phyloP scores from a whole-genome alignment of 2,113 vertebrate species.

The Solea senegalensis region DNA sequence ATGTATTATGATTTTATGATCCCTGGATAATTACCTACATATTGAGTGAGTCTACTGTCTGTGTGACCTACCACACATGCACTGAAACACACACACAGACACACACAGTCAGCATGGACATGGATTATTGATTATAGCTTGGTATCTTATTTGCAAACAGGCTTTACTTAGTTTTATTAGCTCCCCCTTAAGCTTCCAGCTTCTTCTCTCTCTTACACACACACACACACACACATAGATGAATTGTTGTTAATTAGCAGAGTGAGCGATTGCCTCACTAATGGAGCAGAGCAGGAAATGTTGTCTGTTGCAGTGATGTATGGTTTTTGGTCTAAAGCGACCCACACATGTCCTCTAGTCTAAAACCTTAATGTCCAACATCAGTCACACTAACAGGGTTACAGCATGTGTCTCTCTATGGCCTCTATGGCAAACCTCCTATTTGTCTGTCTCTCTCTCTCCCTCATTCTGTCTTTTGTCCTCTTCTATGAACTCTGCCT shows the following conservation, averaged over 20 bases:
- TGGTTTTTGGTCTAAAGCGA: slow-evolving; percentile 33
- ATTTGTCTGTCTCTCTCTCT: no score
- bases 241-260: slow-evolving; percentile 55
- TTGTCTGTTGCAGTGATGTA: slow-evolving; percentile 37
- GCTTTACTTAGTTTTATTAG: slow-evolving; percentile 39
- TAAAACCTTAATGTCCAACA: slow-evolving; percentile 45
- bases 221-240: slow-evolving; percentile 21
- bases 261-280: slow-evolving; percentile 48
- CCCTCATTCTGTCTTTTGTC: neutral
- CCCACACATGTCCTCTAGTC: slow-evolving; percentile 9
- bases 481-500: neutral
- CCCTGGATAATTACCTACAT: no score
- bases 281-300: slow-evolving; percentile 41
- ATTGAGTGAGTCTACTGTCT: no score
- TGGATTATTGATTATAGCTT: slow-evolving; percentile 17
- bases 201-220: neutral
- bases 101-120: neutral
- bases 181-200: neutral
- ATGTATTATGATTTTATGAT: neutral
- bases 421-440: neutral
- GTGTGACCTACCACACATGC: no score
- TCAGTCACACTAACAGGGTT: slow-evolving; percentile 58
- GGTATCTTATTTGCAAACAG: slow-evolving; percentile 15
- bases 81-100: neutral
- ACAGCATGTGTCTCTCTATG: neutral